A percentile compares a stretch with the other conserved stretches of the same genome.
Evolutionary conservation across 2,888 invertebrate genomes (phyloP).

Genomic region (Drosophila melanosoma): DNA sequence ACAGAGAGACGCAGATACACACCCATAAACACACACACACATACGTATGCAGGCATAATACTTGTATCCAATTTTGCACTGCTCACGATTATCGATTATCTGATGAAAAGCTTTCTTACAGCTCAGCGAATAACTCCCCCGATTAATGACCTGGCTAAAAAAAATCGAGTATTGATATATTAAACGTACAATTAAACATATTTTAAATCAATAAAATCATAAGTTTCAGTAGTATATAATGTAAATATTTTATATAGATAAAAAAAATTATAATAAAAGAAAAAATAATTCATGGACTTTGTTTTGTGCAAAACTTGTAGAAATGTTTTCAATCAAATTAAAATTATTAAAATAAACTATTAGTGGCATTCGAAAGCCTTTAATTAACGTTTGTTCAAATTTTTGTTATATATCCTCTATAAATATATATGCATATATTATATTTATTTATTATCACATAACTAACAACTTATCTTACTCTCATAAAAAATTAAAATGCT

Average conservation of each 20-base stretch:
- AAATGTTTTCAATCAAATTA: neutral
- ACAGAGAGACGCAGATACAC: neutral
- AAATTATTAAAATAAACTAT: too few species aligned
- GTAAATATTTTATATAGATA: neutral
- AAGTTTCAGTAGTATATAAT: neutral
- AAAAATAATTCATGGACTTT: too few species aligned
- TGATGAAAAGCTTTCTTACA: slow-evolving; percentile 32
- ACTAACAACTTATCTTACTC: neutral
- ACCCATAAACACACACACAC: neutral
- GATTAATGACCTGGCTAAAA: slow-evolving; percentile 2
- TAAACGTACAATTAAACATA: too few species aligned
- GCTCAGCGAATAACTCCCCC: slow-evolving; percentile 28
- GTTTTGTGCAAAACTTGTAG: neutral
- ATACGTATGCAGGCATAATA: neutral
- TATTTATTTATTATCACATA: neutral
- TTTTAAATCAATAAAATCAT: too few species aligned
- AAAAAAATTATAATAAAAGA: neutral
- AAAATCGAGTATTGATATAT: neutral
- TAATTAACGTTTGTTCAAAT: neutral
- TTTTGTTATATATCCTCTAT: neutral
- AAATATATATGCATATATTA: neutral
- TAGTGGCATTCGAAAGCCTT: neutral
- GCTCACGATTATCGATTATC: slow-evolving; percentile 18
- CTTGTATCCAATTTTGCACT: neutral
- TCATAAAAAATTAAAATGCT: neutral